Base-by-base conservation (phyloP, 2,113 vertebrate genomes). In the Engystomops pustulosus region DNA sequence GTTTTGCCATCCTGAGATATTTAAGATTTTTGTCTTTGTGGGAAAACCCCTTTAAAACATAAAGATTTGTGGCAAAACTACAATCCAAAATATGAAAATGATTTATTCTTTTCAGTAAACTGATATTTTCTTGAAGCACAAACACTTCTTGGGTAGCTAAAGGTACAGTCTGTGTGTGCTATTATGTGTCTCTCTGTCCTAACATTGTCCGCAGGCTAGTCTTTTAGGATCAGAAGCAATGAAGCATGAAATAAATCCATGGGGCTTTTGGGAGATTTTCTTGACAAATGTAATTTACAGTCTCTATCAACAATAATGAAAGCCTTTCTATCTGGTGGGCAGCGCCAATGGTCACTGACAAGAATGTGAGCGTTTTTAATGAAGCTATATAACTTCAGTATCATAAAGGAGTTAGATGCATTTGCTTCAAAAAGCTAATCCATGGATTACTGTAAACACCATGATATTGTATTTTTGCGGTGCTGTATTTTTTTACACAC, bases 221-320 rank as follows among this genome's bases (percentile, higher is more conserved):
- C 70, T 68, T 70, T 55, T 32, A 5, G 55, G 32, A 45, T 71
- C 41, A 34, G n/a, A n/a, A 75, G 14, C 38, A 51, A 58, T 34
- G 10, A 38, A 47, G 47, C 68, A 32, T 71, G 27, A 76, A 77
- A 0, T 0, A 4, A 83, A 38, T 47, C 32, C 27, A 0, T 44
- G n/a, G 25, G 62, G 9, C 25, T 5, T 0, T n/a, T 27, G 47
- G 65, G 75, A 1, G 65, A 32, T 76, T 58, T 53, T 45, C 72
- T 23, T 27, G 14, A 18, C 79, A 49, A 27, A n/a, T 0, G 23
- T 27, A 81, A 81, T 81, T 81, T 81, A 81, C 79, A 81, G 58
- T 25, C n/a, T 79, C 77, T 79, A 67, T 79, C 58, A 79, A 55
- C 65, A 81, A 82, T 72, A 41, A 72, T 82, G 68, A 82, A 82